Percentiles rank a stretch among this genome's conserved stretches.
These are phyloP conservation scores for Antheraea assamensis DNA, from an alignment of 2,888 invertebrate species.

Conservation along the genomic window DNA sequence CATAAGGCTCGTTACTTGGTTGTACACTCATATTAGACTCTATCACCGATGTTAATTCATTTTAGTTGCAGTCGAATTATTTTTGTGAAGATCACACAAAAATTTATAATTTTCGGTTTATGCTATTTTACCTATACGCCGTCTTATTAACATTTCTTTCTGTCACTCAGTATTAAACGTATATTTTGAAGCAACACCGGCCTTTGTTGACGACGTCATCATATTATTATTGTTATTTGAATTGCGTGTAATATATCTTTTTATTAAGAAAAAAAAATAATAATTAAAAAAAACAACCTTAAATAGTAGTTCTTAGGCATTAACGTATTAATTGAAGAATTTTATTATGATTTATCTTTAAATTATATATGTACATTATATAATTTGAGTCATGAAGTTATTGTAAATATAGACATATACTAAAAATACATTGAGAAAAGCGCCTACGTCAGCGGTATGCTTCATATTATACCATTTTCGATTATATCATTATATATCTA, in stretches of 20 bases:
- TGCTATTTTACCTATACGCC: conserved; percentile 29
- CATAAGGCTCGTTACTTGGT: background rate
- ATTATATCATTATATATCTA: conserved; percentile 46
- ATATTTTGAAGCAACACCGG: conserved; percentile 56
- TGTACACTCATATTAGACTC: too few relatives aligned
- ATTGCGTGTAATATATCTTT: conserved; percentile 77
- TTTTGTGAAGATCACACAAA: conserved; percentile 53
- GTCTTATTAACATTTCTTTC: conserved; percentile 49
- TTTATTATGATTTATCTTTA: conserved; percentile 81
- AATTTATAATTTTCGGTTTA: conserved; percentile 46
- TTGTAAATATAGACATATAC: conserved; percentile 77
- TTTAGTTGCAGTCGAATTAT: background rate
- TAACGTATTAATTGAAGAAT: conserved; percentile 81
- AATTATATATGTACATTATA: conserved; percentile 79
- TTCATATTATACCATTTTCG: conserved; percentile 24
- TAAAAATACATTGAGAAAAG: conserved; percentile 47
- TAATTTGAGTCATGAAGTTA: conserved; percentile 78
- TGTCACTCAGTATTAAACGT: conserved; percentile 66
- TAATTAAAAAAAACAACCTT: conserved; percentile 72
- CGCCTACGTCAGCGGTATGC: conserved; percentile 67
- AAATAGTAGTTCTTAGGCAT: conserved; percentile 79
- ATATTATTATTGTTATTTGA: conserved; percentile 74
- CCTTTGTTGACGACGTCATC: conserved; percentile 61
- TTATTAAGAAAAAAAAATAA: conserved; percentile 72
- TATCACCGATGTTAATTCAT: background rate